Evolutionary conservation across 2,797 vertebrate species (phyloP), one percentile per base, ranked within the genome.

Genomic region (Ctenopoma kingsleyae): DNA sequence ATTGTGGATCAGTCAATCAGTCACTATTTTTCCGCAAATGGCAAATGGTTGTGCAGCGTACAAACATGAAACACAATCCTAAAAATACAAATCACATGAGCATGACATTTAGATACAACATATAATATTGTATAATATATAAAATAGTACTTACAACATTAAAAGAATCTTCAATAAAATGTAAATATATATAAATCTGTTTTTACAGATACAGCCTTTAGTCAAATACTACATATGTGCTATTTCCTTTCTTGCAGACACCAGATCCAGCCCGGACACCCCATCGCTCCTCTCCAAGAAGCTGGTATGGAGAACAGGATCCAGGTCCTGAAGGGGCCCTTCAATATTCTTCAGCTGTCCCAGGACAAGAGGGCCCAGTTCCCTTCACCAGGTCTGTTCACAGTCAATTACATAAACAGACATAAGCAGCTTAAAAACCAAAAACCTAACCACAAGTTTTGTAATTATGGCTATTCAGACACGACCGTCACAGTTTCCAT

Each of bases 401-500:
- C n/a, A 6, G 22, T 41, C 6, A 22, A 0, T 9, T 35, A 47
- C 43, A 23, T 0, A 25, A 41, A 22, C 30, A 41, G 1, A 23
- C 3, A 0, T 0, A n/a, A 60, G 11, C 4, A 12, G 10, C 12
- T 44, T 16, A 20, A 15, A 56, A 46, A 41, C 8, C 23, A 0
- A 35, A 61, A 68, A 60, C 12, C 19, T 48, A 47, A 65, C 10
- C 0, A 7, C 53, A 17, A 41, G 1, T 74, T 74, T 36, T 20
- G 43, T 35, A 11, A 32, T 65, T 63, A 64, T 53, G 2, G 62
- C 44, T 23, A 0, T 50, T 48, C 76, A 0, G 98, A 99, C 81
- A 98, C 98, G 0, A 99, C 98, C 0, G 97, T 98, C 86, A 98
- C 97, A 0, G 96, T 99, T 67, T 98, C 98, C 2, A 96, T 99